Percentiles rank a stretch among this genome's conserved stretches.
These are phyloP conservation scores for Harpagus bidentatus DNA, from an alignment of 2,113 vertebrate species.

Conservation along the genomic window DNA sequence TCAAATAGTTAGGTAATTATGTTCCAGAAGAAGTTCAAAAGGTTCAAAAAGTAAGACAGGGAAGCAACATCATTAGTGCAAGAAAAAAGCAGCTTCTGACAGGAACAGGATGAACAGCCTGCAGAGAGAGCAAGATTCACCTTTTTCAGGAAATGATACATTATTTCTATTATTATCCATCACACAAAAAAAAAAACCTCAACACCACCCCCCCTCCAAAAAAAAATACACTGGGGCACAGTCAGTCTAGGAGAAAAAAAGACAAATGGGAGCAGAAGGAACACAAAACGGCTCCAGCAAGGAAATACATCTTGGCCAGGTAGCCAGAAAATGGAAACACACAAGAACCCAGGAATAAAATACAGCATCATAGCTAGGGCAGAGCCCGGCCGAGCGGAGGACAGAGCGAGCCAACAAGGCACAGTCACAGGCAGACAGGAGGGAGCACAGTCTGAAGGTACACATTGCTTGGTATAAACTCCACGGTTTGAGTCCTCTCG, in stretches of 20 bases:
- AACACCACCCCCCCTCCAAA: no score
- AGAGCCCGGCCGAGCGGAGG: rapidly evolving
- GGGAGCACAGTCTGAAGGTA: not conserved
- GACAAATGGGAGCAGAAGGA: not conserved
- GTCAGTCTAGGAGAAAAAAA: not conserved
- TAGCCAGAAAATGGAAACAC: not conserved
- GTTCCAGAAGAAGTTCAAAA: not conserved
- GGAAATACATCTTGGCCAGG: not conserved
- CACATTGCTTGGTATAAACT: not conserved
- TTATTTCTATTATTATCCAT: constrained; percentile 29
- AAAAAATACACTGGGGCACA: not conserved
- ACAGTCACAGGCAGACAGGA: rapidly evolving
- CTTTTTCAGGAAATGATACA: constrained; percentile 17
- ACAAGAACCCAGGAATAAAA: not conserved
- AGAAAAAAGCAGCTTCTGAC: not conserved
- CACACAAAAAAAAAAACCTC: not conserved
- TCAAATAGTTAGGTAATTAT: not conserved
- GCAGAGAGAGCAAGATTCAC: not conserved
- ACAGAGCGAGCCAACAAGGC: not conserved
- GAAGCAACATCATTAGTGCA: not conserved
- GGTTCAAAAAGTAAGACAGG: not conserved
- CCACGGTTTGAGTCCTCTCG: not conserved
- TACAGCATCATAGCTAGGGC: not conserved
- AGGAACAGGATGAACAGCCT: not conserved
- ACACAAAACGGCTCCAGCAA: not conserved